Evolutionary conservation across 2,888 invertebrate species (phyloP).

Genomic region (Microctonus hyperodae): DNA sequence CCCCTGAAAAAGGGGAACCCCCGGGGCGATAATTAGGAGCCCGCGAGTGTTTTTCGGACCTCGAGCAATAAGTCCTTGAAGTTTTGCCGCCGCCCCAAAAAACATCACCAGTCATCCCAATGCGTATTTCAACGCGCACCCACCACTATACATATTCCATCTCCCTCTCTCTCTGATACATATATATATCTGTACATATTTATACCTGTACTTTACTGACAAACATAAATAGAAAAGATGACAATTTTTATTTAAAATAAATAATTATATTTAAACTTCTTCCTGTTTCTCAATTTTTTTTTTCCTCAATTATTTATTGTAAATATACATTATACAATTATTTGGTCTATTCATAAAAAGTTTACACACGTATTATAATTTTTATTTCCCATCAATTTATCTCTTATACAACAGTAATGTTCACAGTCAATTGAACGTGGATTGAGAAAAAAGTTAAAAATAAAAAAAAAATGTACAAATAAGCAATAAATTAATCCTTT

Average conservation of each 20-base stretch:
- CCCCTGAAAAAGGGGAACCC: conserved; percentile 57
- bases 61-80: conserved; percentile 59
- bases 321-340: no score
- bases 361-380: background rate
- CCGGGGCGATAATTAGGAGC: conserved; percentile 62
- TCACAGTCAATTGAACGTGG: conserved; percentile 19
- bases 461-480: background rate
- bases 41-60: conserved; percentile 61
- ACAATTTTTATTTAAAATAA: no score
- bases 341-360: background rate
- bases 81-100: conserved; percentile 56
- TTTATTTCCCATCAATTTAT: background rate
- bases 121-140: conserved; percentile 40
- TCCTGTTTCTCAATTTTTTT: no score
- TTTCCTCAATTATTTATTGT: no score
- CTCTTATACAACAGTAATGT: background rate
- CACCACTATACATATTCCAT: conserved; percentile 10
- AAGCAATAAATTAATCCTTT: background rate
- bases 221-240: background rate
- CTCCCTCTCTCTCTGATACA: conserved; percentile 26
- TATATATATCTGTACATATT: no score
- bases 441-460: background rate
- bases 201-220: no score
- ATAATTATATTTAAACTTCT: no score
- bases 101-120: conserved; percentile 55